Evolutionary conservation across 2,888 invertebrate species (phyloP).

Genomic region (Limnephilus rhombicus): DNA sequence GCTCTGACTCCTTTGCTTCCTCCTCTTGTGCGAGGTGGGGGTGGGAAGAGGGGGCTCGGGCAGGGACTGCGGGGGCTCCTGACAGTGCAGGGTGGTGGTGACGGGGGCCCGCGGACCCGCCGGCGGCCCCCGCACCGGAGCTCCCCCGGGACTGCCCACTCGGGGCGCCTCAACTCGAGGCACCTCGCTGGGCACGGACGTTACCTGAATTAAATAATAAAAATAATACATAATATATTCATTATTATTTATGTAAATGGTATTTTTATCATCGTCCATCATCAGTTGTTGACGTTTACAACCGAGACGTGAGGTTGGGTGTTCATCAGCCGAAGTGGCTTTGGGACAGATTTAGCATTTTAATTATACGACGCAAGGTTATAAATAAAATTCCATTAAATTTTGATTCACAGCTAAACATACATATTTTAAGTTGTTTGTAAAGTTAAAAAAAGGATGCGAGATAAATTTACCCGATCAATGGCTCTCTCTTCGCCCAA

Average conservation of each 20-base stretch:
- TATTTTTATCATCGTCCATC: neutral
- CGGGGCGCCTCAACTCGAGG: conserved; percentile 77
- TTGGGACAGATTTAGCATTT: neutral
- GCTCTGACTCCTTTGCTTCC: conserved; percentile 62
- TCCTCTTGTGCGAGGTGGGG: conserved; percentile 62
- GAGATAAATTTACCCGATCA: too few species aligned
- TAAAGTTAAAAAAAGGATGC: neutral
- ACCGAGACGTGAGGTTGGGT: neutral
- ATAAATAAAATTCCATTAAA: neutral
- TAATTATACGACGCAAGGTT: conserved; percentile 25
- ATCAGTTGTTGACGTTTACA: neutral
- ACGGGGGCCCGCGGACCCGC: conserved; percentile 54
- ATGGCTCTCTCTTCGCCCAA: too few species aligned
- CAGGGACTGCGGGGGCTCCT: conserved; percentile 59
- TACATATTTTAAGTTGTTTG: neutral
- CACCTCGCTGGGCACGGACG: conserved; percentile 77
- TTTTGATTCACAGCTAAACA: neutral
- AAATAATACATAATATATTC: neutral
- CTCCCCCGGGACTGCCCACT: conserved; percentile 69
- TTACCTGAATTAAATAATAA: conserved; percentile 68
- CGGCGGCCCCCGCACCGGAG: conserved; percentile 49
- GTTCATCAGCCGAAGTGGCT: neutral
- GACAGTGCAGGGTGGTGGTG: conserved; percentile 63
- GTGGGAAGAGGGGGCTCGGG: conserved; percentile 49
- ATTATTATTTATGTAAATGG: neutral